Evolutionary conservation across 2,888 invertebrate species (phyloP).

Genomic region (Lagria hirta): DNA sequence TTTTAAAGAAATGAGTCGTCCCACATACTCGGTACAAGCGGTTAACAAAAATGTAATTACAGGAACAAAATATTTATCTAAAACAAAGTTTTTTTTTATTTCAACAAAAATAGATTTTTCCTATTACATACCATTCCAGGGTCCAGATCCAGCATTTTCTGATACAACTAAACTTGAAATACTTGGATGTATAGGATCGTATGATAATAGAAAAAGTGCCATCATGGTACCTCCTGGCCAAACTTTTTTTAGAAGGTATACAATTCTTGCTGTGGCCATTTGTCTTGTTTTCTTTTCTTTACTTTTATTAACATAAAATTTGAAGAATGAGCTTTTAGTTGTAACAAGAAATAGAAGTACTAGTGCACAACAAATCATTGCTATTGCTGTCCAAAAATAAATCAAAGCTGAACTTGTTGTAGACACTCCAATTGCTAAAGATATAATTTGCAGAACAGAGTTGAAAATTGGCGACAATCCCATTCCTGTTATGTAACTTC

Average conservation of each 20-base stretch:
- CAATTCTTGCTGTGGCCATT: too few relatives aligned
- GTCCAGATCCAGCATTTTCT: neutral
- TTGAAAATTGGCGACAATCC: conserved; percentile 24
- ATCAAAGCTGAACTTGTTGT: conserved; percentile 18
- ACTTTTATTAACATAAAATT: too few relatives aligned
- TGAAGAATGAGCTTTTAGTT: conserved; percentile 14
- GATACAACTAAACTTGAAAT: neutral
- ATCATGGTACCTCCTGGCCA: too few relatives aligned
- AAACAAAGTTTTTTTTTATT: neutral
- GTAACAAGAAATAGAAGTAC: conserved; percentile 8
- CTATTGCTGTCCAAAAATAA: conserved; percentile 24
- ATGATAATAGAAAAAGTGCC: too few relatives aligned
- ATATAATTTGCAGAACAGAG: conserved; percentile 20
- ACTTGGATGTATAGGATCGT: too few relatives aligned
- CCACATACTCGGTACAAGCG: conserved; percentile 16
- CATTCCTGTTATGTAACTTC: conserved; percentile 24
- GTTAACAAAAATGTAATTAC: conserved; percentile 28
- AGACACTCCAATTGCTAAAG: conserved; percentile 22
- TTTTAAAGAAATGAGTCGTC: conserved; percentile 17
- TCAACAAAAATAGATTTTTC: neutral
- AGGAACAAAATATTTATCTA: conserved; percentile 28
- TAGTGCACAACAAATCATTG: conserved; percentile 15
- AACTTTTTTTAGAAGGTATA: too few relatives aligned
- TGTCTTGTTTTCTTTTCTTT: too few relatives aligned
- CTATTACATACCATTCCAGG: too few relatives aligned